These are phyloP conservation scores for Dipodomys ordii DNA, from an alignment of 2,113 vertebrate genomes.

Conservation along the genomic window DNA sequence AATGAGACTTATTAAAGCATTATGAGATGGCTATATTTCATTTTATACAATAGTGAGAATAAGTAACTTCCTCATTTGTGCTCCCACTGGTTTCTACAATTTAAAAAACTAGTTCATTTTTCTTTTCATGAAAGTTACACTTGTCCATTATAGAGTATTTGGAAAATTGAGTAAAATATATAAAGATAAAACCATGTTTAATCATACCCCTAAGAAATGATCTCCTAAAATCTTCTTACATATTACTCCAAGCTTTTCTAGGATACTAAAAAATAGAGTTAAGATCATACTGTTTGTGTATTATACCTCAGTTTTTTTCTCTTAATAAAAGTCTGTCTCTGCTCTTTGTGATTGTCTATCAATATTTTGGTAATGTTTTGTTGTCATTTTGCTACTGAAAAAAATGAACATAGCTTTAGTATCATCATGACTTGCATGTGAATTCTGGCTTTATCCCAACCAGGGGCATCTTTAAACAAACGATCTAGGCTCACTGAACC, in stretches of 20 bases:
- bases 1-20: background rate
- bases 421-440: background rate
- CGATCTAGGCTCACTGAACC: background rate
- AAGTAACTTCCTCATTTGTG: background rate
- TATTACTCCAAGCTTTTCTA: background rate
- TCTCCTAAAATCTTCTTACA: background rate
- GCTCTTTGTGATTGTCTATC: background rate
- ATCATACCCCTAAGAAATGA: background rate
- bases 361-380: background rate
- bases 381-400: background rate
- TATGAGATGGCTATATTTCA: background rate
- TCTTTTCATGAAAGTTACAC: no score
- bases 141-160: background rate
- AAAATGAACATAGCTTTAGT: background rate
- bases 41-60: background rate
- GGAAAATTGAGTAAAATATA: background rate
- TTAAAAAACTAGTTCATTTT: background rate
- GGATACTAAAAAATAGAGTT: background rate
- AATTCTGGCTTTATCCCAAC: background rate
- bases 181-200: background rate
- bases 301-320: background rate
- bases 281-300: background rate
- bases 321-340: background rate
- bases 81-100: background rate
- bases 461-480: background rate